Evolutionary conservation across 1,140 invertebrate genomes (phyloP).

Genomic region (Phymorhynchus buccinoides): DNA sequence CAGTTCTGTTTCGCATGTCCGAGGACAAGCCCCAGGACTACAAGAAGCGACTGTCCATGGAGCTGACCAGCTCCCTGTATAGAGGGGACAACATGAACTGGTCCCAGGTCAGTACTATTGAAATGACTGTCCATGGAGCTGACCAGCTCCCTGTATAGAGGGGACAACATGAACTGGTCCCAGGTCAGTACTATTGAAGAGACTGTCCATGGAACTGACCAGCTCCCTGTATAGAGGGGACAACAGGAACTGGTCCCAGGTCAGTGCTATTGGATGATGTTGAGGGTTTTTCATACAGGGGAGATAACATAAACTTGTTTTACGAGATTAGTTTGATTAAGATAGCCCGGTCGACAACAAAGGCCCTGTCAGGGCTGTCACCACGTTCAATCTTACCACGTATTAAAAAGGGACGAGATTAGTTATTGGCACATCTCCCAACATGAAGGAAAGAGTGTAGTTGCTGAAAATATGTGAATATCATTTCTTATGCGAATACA

Average conservation of each 20-base stretch:
- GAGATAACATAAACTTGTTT: no score
- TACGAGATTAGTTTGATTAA: no score
- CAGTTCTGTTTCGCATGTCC: slow-evolving; percentile 97
- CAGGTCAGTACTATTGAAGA: slow-evolving; percentile 51
- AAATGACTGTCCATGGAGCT: neutral
- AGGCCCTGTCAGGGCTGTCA: no score
- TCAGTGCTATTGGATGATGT: slow-evolving; percentile 43
- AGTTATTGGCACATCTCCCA: no score
- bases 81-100: slow-evolving; percentile 69
- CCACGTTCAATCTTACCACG: no score
- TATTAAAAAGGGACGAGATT: no score
- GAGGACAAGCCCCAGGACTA: slow-evolving; percentile 98
- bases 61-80: slow-evolving; percentile 90
- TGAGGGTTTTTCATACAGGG: no score
- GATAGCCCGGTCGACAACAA: no score
- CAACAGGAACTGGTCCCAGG: slow-evolving; percentile 45
- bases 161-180: slow-evolving; percentile 69
- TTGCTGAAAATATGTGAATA: no score
- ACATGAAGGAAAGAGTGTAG: no score
- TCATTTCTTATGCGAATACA: no score
- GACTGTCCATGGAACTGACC: slow-evolving; percentile 94
- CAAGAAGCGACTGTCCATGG: slow-evolving; percentile 95
- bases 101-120: slow-evolving; percentile 60
- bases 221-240: no score
- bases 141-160: slow-evolving; percentile 78